Percentiles rank a stretch among this genome's conserved stretches.
phyloP scores from a whole-genome alignment of 23 tunicate genomes.

The Trididemnum nubilum region DNA sequence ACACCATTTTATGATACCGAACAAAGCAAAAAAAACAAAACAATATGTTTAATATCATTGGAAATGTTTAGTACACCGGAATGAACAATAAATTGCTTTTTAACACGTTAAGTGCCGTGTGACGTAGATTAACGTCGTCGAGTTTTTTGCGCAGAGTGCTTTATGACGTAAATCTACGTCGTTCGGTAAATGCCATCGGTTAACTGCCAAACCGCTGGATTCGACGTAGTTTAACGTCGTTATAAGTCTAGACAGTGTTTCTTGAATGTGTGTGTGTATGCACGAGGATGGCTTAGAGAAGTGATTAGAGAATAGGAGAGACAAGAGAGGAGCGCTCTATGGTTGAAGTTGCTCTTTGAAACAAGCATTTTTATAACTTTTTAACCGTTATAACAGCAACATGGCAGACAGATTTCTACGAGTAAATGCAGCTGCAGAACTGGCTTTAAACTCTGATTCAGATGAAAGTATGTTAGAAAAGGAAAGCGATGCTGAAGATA shows the following conservation, averaged over 20 bases:
- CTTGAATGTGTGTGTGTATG: constrained; percentile 32
- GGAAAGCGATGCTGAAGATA: constrained; percentile 33
- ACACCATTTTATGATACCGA: no score
- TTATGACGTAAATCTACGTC: constrained; percentile 36
- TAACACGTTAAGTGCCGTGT: constrained; percentile 33
- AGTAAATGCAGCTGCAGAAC: constrained; percentile 29
- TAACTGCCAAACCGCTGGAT: constrained; percentile 33
- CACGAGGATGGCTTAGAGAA: constrained; percentile 40
- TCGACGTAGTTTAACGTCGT: constrained; percentile 33
- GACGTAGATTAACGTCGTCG: constrained; percentile 38
- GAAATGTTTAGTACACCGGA: not conserved
- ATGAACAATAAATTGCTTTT: not conserved
- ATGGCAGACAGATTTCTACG: constrained; percentile 34
- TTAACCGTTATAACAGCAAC: constrained; percentile 34
- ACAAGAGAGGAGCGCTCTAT: constrained; percentile 38
- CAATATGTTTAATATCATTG: not conserved
- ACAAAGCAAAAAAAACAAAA: not conserved
- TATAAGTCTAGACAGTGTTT: constrained; percentile 31
- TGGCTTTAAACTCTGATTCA: constrained; percentile 34
- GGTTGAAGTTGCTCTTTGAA: constrained; percentile 37
- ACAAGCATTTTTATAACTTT: constrained; percentile 31
- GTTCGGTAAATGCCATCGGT: constrained; percentile 29
- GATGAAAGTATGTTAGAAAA: constrained; percentile 34
- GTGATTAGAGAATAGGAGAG: constrained; percentile 35
- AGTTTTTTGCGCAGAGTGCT: constrained; percentile 37